These are phyloP conservation scores for Zelostemma sp. DNA, from an alignment of 1,140 invertebrate species.

Conservation along the genomic window DNA sequence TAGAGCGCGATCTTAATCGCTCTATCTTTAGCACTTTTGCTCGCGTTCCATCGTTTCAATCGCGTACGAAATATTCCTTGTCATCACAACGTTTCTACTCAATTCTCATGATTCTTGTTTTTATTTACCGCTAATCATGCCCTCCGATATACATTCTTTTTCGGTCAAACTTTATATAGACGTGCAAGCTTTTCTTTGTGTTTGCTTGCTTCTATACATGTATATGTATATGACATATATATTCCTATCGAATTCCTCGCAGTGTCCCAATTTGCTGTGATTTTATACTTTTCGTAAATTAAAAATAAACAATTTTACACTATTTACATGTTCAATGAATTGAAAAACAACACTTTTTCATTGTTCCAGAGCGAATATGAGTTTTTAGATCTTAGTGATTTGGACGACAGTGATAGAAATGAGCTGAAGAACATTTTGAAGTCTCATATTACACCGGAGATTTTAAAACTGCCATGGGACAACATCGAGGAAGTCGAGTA, in stretches of 20 bases:
- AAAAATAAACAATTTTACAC: too few relatives aligned
- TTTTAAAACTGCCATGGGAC: conserved; percentile 66
- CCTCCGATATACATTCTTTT: neutral
- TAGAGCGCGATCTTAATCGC: neutral
- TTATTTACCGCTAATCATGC: neutral
- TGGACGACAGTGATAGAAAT: conserved; percentile 59
- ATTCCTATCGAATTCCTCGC: too few relatives aligned
- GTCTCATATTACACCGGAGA: conserved; percentile 46
- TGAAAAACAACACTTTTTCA: too few relatives aligned
- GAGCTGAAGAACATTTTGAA: conserved; percentile 58
- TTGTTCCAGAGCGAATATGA: conserved; percentile 60
- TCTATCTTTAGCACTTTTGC: neutral
- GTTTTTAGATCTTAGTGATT: conserved; percentile 63
- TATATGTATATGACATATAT: too few relatives aligned
- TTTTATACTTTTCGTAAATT: too few relatives aligned
- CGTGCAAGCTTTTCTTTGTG: too few relatives aligned
- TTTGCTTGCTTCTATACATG: too few relatives aligned
- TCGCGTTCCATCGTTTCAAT: neutral
- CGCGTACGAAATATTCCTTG: neutral
- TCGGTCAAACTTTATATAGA: too few relatives aligned
- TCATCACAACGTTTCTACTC: neutral
- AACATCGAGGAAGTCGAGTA: conserved; percentile 44
- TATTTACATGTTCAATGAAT: too few relatives aligned
- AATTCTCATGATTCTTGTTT: too few relatives aligned
- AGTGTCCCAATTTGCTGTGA: too few relatives aligned